Base-by-base conservation (phyloP, 2,797 vertebrate genomes). In the Varecia variegata region DNA sequence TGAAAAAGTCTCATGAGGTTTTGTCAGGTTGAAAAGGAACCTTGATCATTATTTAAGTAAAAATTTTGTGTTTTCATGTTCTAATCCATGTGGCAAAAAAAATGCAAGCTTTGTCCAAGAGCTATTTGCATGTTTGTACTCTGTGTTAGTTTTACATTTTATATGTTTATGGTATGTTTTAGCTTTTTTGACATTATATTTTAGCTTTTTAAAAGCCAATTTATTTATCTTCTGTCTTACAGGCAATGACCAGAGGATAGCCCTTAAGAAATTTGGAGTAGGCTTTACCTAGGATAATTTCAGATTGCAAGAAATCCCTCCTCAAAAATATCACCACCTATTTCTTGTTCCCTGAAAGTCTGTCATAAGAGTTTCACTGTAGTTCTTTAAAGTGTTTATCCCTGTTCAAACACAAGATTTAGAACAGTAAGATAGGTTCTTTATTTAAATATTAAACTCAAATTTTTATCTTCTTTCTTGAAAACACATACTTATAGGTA, bases 1-100 rank as follows among this genome's bases (percentile, higher is more conserved):
- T 92, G 60, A 68, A 90, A 70, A 71, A 68, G 13, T 47, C 35
- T 68, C 12, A 4, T 54, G 52, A 80, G 70, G 32, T 87, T 80
- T 77, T 74, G 68, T 94, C 70, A 60, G 84, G 7, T 79, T 97
- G 93, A 93, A 91, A 95, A 54, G 93, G 84, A 97, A 88, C 73
- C 47, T 21, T 85, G 84, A 92, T 96, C 93, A 87, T 95, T 95
- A 79, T 93, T 92, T 90, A 93, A 47, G 50, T 62, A 96, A 76
- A 90, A 97, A 96, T 90, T 45, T 65, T 97, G n/a, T 60, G 18
- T 27, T 98, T 98, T 98, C 0, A 5, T 93, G 67, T 97, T 97
- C 21, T 94, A 95, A 94, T 95, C 11, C 27, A 87, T 79, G 21
- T 92, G 97, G 52, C 10, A 38, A 2, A 4, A 45, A 45, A 76